Base-by-base conservation (phyloP, 2,797 vertebrate genomes). In the Ceyx erithaca region DNA sequence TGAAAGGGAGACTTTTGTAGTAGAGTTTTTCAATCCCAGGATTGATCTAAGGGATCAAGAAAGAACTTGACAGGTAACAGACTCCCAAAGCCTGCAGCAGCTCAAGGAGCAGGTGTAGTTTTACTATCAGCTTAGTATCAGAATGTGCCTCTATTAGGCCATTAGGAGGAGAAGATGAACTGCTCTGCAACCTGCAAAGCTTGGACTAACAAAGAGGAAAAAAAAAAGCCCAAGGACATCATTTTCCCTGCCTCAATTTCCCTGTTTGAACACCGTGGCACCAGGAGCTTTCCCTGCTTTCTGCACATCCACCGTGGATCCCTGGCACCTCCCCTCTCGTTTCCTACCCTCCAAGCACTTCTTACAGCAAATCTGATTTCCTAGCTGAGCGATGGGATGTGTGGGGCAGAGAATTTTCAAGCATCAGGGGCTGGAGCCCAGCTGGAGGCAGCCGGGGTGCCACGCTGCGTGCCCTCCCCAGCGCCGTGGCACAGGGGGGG, bases 1-100 rank as follows among this genome's bases (percentile, higher is more conserved):
- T 79, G 83, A 91, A 93, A 92, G 5, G 69, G 81, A 89, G 80
- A 70, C 43, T 82, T 48, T 40, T 72, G 67, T 94, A 92, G 92
- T 72, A 70, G 62, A 87, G 77, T 66, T 85, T 90, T 94, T 92
- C 92, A 95, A 81, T 76, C 84, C 87, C 58, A 59, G 86, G 69
- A 84, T 61, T 91, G 92, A 91, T 93, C 83, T 51, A 31, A 68
- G 59, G 79, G 92, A 93, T 90, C 83, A 93, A 83, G 91, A 92
- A 87, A 92, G 64, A 78, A 54, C 84, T 77, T 49, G 30, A 40
- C 25, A 71, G 68, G 75, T 78, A 80, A 87, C 51, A 94, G 73
- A 33, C 48, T 49, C 73, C 59, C 5, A 3, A 76, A 73, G 37
- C 37, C 37, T 10, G 26, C 5, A 4, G 51, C 80, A 64, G 75